These are phyloP conservation scores for Trichogramma dendrolimi DNA, from an alignment of 2,888 invertebrate genomes.

Conservation along the genomic window DNA sequence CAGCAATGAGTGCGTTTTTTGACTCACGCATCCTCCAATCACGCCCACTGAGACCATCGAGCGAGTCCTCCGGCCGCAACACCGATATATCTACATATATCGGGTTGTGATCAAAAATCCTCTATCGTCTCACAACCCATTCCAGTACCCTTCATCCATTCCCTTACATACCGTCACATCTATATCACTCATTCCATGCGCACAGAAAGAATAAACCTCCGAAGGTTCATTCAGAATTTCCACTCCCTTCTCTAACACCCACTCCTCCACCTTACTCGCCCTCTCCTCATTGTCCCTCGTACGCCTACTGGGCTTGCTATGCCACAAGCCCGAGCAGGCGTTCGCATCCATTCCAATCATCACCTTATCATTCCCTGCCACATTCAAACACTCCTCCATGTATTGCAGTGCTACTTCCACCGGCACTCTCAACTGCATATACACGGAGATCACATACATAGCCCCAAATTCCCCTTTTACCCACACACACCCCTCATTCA, in stretches of 20 bases:
- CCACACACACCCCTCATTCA: constrained; percentile 18
- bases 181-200: background rate
- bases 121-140: background rate
- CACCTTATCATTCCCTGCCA: background rate
- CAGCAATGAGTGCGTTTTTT: background rate
- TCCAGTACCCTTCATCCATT: no score
- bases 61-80: no score
- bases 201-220: constrained; percentile 22
- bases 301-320: constrained; percentile 11
- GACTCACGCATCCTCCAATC: no score
- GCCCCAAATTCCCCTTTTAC: constrained; percentile 15
- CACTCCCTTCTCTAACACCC: background rate
- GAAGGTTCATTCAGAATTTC: constrained; percentile 20
- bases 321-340: constrained; percentile 26
- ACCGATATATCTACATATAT: no score
- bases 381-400: constrained; percentile 7
- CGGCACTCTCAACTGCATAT: constrained; percentile 15
- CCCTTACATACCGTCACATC: constrained; percentile 3
- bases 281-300: background rate
- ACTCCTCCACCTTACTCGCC: no score
- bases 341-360: constrained; percentile 31
- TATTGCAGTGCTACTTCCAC: constrained; percentile 10
- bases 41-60: background rate
- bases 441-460: constrained; percentile 22
- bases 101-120: background rate